phyloP scores from a whole-genome alignment of 1,140 invertebrate species.

The Zaprionus ornatus region DNA sequence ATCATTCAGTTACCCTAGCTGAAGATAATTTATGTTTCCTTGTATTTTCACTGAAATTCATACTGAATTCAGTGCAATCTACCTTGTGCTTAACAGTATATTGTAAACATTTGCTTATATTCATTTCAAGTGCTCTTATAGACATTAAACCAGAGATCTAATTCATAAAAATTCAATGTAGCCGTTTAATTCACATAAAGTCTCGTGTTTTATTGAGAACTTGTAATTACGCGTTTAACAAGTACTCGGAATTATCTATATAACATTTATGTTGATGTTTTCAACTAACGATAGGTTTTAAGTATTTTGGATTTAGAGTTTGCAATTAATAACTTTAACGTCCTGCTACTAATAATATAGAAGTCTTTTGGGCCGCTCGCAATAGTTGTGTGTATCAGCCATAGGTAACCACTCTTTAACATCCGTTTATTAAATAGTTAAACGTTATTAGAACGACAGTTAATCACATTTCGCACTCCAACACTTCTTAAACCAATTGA shows the following conservation, averaged over 20 bases:
- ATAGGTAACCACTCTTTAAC: background rate
- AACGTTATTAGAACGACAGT: background rate
- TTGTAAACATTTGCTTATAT: background rate
- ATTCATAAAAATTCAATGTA: background rate
- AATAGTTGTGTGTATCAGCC: background rate
- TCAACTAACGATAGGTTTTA: background rate
- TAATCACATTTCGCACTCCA: background rate
- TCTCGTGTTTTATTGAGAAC: background rate
- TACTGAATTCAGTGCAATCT: background rate
- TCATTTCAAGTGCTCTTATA: background rate
- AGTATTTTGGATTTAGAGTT: background rate
- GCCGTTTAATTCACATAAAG: background rate
- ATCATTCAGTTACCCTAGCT: too few relatives aligned
- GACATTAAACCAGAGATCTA: background rate
- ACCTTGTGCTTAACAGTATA: background rate
- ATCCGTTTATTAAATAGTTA: background rate
- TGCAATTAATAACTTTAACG: background rate
- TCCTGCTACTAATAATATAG: background rate
- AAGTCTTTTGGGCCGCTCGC: background rate
- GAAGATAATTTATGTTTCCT: background rate
- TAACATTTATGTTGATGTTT: background rate
- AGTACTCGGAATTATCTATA: background rate
- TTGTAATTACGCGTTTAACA: background rate
- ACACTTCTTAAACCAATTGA: background rate
- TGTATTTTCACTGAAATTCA: background rate